Evolutionary conservation across 2,888 invertebrate species (phyloP).

Genomic region (Leptopterna dolabrata): DNA sequence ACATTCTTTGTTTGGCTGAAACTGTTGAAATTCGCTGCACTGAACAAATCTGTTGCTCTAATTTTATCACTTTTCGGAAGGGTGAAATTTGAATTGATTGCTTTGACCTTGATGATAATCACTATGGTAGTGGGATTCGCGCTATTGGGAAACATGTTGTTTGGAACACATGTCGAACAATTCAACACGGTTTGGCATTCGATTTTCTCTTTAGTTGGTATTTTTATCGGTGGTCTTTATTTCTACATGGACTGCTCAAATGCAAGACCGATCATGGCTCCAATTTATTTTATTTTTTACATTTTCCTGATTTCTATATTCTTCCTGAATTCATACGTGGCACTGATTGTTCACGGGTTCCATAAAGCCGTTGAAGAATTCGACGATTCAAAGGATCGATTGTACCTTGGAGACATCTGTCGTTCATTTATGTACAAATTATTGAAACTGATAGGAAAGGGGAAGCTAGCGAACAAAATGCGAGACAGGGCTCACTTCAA

Average conservation of each 20-base stretch:
- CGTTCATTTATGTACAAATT: background rate
- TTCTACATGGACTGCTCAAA: slow-evolving; percentile 34
- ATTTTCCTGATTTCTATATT: slow-evolving; percentile 34
- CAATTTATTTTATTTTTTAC: slow-evolving; percentile 21
- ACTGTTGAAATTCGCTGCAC: slow-evolving; percentile 28
- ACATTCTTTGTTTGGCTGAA: slow-evolving; percentile 47
- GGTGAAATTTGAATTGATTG: slow-evolving; percentile 13
- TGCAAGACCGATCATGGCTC: background rate
- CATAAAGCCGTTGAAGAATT: slow-evolving; percentile 35
- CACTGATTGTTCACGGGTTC: slow-evolving; percentile 45
- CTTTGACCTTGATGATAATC: slow-evolving; percentile 6
- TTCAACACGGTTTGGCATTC: slow-evolving; percentile 42
- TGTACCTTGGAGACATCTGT: slow-evolving; percentile 14
- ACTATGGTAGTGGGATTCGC: slow-evolving; percentile 26
- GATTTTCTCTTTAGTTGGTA: slow-evolving; percentile 24
- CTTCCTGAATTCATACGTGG: slow-evolving; percentile 31
- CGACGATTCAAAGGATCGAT: background rate
- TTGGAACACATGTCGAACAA: slow-evolving; percentile 39
- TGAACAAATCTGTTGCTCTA: slow-evolving; percentile 23
- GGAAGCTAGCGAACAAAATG: background rate
- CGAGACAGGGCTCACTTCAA: background rate
- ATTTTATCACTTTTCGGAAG: slow-evolving; percentile 18
- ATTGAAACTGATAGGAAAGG: background rate
- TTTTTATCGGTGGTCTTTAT: slow-evolving; percentile 44
- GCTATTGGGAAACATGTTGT: slow-evolving; percentile 18